These are phyloP conservation scores for Xyrichtys novacula DNA, from an alignment of 2,797 vertebrate genomes.

Conservation along the genomic window DNA sequence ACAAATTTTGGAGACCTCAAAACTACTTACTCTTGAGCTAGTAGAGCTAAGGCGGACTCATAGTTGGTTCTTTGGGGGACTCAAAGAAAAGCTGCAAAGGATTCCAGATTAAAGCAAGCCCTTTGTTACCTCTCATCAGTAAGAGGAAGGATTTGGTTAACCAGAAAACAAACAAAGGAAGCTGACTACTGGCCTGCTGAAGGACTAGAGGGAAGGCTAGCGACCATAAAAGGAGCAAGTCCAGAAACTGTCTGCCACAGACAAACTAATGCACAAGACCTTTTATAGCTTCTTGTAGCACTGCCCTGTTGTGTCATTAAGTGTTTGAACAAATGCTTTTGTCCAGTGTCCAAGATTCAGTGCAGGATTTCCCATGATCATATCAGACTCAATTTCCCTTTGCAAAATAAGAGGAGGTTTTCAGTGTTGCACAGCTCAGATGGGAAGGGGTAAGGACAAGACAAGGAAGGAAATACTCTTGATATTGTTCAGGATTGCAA, in stretches of 20 bases:
- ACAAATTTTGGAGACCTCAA: not conserved
- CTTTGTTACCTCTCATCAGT: conserved; percentile 19
- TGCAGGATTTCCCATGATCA: conserved; percentile 74
- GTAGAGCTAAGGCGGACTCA: not conserved
- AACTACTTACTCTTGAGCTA: not conserved
- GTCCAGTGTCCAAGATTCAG: conserved; percentile 40
- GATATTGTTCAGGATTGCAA: conserved; percentile 56
- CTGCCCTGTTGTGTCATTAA: conserved; percentile 63
- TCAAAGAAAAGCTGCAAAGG: conserved; percentile 1
- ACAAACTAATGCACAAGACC: conserved; percentile 51
- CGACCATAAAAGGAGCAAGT: conserved; percentile 70
- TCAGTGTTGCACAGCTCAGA: conserved; percentile 27
- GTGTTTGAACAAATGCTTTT: conserved; percentile 66
- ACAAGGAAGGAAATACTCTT: conserved; percentile 72
- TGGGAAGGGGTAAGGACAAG: conserved; percentile 63
- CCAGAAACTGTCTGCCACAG: conserved; percentile 37
- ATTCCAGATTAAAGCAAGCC: conserved; percentile 16
- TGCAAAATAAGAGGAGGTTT: conserved; percentile 22
- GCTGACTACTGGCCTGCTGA: conserved; percentile 33
- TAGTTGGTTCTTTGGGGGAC: not conserved
- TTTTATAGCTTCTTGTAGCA: conserved; percentile 63
- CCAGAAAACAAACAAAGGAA: conserved; percentile 75
- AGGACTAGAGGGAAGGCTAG: conserved; percentile 30
- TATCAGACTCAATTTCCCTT: conserved; percentile 59
- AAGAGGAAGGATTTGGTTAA: conserved; percentile 58